Conservation (phyloP, 30 jellyfish, hydroid and myxozoan genomes). For the Hydractinia echinata region DNA sequence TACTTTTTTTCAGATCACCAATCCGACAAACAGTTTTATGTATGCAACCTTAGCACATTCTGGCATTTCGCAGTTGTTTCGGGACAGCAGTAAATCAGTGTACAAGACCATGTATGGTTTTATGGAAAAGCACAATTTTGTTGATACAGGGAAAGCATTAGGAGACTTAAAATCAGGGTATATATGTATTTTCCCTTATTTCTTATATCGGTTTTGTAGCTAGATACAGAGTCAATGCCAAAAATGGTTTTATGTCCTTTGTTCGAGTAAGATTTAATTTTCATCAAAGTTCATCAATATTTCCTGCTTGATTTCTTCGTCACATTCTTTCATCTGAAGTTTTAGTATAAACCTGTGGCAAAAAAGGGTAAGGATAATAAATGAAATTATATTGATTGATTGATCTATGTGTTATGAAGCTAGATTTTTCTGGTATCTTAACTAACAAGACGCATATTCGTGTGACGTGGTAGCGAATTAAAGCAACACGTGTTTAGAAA, state of each 20-base stretch:
- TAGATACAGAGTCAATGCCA: not conserved
- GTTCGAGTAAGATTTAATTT: too few species aligned
- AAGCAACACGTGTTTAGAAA: too few species aligned
- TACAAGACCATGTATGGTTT: conserved; percentile 32
- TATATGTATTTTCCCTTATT: not conserved
- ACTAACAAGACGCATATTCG: too few species aligned
- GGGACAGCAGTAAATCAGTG: conserved; percentile 18
- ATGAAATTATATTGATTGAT: too few species aligned
- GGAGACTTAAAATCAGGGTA: conserved; percentile 2
- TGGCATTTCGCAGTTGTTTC: conserved; percentile 25
- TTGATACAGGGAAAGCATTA: conserved; percentile 7
- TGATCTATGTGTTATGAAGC: too few species aligned
- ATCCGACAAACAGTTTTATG: conserved; percentile 41
- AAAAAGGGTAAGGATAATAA: too few species aligned
- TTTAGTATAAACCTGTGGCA: too few species aligned
- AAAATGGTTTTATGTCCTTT: not conserved
- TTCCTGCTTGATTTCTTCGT: too few species aligned
- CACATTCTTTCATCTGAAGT: too few species aligned
- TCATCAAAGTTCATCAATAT: too few species aligned
- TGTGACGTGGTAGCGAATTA: too few species aligned
- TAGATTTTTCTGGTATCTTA: too few species aligned
- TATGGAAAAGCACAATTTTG: conserved; percentile 44
- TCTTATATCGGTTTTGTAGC: not conserved
- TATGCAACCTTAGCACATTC: conserved; percentile 47
- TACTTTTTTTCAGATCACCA: conserved; percentile 28